Conservation (phyloP, 2,888 invertebrate genomes). For the Mimachlamys varia region DNA sequence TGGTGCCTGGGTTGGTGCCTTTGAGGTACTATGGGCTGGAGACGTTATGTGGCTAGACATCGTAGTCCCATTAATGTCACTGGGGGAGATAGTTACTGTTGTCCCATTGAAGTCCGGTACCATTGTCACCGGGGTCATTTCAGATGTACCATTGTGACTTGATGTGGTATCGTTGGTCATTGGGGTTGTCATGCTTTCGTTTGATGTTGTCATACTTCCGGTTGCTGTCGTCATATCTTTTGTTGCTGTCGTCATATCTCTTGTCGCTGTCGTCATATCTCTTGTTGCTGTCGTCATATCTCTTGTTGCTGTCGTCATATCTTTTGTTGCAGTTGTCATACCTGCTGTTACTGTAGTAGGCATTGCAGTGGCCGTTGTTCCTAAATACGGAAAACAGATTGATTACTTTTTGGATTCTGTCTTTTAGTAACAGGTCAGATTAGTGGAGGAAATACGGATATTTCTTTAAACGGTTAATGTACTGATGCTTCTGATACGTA, state of each 20-base stretch:
- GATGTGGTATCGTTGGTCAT: background rate
- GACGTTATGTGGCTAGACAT: constrained; percentile 16
- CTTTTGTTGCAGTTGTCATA: constrained; percentile 38
- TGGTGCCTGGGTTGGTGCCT: constrained; percentile 18
- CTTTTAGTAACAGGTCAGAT: no score
- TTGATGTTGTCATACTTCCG: constrained; percentile 32
- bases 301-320: constrained; percentile 1
- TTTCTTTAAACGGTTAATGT: no score
- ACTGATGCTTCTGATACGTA: no score
- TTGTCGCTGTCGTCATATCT: background rate
- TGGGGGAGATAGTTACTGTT: background rate
- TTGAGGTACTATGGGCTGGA: background rate
- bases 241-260: background rate
- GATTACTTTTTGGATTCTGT: no score
- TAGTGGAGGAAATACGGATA: no score
- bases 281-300: background rate
- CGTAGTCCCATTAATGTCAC: background rate
- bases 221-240: background rate
- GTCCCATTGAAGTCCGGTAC: background rate
- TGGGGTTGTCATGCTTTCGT: background rate
- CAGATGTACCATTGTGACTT: background rate
- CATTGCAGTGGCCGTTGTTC: no score
- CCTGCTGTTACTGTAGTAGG: background rate
- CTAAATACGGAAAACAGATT: no score
- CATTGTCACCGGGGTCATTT: constrained; percentile 31